These are phyloP conservation scores for Condylostylus longicornis DNA, from an alignment of 1,140 invertebrate genomes.

Conservation along the genomic window DNA sequence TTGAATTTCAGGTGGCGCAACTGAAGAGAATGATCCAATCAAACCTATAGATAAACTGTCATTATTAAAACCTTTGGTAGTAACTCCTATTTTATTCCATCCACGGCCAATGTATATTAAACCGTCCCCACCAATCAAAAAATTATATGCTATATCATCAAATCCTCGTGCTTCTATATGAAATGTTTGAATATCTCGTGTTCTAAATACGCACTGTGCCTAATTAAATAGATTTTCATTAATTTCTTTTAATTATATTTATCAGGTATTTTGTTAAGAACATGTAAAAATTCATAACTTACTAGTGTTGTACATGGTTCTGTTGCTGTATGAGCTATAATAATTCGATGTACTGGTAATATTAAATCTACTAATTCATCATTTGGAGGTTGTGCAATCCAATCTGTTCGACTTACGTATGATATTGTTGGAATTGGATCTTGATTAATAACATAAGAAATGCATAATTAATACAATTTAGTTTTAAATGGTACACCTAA, in stretches of 20 bases:
- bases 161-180: slow-evolving; percentile 39
- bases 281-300: too few relatives aligned
- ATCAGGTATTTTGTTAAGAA: too few relatives aligned
- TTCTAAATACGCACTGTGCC: slow-evolving; percentile 35
- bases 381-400: slow-evolving; percentile 39
- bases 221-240: too few relatives aligned
- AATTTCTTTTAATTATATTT: too few relatives aligned
- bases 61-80: slow-evolving; percentile 41
- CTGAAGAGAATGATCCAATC: slow-evolving; percentile 35
- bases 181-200: slow-evolving; percentile 45
- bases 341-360: slow-evolving; percentile 35
- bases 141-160: slow-evolving; percentile 45
- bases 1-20: slow-evolving; percentile 35
- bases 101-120: slow-evolving; percentile 46
- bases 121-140: slow-evolving; percentile 49
- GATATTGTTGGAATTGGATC: too few relatives aligned
- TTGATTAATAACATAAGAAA: too few relatives aligned
- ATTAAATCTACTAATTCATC: slow-evolving; percentile 22
- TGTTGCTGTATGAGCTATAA: slow-evolving; percentile 38
- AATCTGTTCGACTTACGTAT: slow-evolving; percentile 35
- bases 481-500: too few relatives aligned
- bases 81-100: slow-evolving; percentile 38
- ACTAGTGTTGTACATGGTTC: slow-evolving; percentile 35
- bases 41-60: slow-evolving; percentile 41
- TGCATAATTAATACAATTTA: too few relatives aligned